Percentiles rank a stretch among this genome's conserved stretches.
Conservation (phyloP, 2,797 vertebrate species). For the Trachops cirrhosus region DNA sequence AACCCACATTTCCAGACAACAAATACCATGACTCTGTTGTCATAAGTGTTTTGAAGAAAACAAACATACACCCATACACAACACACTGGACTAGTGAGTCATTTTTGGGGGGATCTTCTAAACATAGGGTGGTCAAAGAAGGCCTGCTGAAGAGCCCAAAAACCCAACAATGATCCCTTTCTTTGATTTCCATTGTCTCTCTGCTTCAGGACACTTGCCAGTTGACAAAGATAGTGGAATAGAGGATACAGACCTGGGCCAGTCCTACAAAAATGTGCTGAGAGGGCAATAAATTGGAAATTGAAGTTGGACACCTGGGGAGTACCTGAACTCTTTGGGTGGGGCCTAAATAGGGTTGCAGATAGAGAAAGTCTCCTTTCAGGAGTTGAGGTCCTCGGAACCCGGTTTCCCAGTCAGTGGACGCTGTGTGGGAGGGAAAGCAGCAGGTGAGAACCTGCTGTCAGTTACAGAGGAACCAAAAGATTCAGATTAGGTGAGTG, state of each 20-base stretch:
- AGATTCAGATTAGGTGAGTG: not conserved
- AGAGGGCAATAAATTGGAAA: not conserved
- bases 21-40: not conserved
- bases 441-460: not conserved
- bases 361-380: not conserved
- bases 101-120: not conserved
- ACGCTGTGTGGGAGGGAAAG: rapidly evolving
- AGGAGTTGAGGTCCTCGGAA: not conserved
- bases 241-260: not conserved
- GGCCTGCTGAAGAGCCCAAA: not conserved
- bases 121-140: not conserved
- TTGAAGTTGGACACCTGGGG: not conserved
- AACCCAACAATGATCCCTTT: not conserved
- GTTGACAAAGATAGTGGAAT: not conserved
- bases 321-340: not conserved
- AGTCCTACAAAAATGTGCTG: not conserved
- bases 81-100: not conserved
- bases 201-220: not conserved
- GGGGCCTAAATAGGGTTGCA: not conserved
- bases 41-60: not conserved
- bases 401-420: not conserved
- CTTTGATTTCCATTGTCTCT: not conserved
- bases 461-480: not conserved
- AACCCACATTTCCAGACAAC: not conserved
- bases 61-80: not conserved